phyloP scores from a whole-genome alignment of 2,113 vertebrate species.

The Carassius carassius region DNA sequence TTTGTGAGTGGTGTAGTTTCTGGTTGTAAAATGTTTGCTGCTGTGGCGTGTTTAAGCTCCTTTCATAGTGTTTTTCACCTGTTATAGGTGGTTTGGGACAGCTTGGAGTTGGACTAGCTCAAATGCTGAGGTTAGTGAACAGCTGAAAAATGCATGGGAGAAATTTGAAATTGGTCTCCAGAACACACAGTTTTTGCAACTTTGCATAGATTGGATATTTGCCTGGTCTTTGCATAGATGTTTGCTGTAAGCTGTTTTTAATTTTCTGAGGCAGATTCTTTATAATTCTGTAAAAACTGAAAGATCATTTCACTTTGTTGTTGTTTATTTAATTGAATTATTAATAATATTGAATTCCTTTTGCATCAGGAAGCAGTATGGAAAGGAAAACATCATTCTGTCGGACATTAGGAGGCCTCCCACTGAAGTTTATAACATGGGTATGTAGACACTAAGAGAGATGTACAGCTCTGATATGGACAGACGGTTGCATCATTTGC shows the following conservation, averaged over 20 bases:
- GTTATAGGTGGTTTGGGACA: slow-evolving; percentile 76
- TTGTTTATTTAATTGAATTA: not conserved
- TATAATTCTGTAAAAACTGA: not conserved
- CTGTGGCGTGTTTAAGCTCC: not conserved
- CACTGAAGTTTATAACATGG: slow-evolving; percentile 66
- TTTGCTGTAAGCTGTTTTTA: not conserved
- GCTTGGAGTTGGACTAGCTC: slow-evolving; percentile 75
- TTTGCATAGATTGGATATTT: not conserved
- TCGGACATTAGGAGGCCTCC: slow-evolving; percentile 79
- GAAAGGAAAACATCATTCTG: slow-evolving; percentile 76
- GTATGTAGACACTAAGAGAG: slow-evolving; percentile 58
- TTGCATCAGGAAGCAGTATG: slow-evolving; percentile 70
- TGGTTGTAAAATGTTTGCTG: not conserved
- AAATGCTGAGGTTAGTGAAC: slow-evolving; percentile 72
- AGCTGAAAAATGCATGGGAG: slow-evolving; percentile 22
- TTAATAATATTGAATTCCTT: not conserved
- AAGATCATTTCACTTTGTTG: not conserved
- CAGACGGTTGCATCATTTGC: not conserved
- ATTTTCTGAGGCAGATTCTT: not conserved
- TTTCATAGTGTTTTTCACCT: slow-evolving; percentile 43
- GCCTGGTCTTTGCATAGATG: not conserved
- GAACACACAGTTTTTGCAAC: not conserved
- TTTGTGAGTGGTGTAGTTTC: not conserved
- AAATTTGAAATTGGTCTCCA: not conserved
- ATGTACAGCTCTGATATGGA: not conserved